These are phyloP conservation scores for Papilio polytes DNA, from an alignment of 1,140 invertebrate genomes.

Conservation along the genomic window DNA sequence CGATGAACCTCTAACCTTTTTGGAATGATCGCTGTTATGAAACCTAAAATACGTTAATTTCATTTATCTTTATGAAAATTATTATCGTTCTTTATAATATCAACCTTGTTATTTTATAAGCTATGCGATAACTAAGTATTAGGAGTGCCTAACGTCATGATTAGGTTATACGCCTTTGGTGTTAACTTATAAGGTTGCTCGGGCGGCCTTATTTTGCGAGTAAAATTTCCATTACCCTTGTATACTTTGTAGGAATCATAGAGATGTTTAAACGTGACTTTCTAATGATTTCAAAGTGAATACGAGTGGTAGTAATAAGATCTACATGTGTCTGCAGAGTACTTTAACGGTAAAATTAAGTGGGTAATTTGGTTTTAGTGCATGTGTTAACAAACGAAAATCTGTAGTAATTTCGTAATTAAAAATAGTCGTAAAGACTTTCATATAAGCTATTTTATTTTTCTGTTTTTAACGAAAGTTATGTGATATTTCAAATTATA, in stretches of 20 bases:
- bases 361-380: too few relatives aligned
- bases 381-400: too few relatives aligned
- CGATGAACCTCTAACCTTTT: neutral
- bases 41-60: neutral
- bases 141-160: neutral
- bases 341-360: too few relatives aligned
- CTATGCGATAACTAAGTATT: neutral
- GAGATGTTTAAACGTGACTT: too few relatives aligned
- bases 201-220: conserved; percentile 7
- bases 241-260: neutral
- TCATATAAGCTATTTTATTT: too few relatives aligned
- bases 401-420: too few relatives aligned
- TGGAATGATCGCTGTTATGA: neutral
- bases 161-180: conserved; percentile 30
- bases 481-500: neutral
- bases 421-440: too few relatives aligned
- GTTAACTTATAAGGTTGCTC: conserved; percentile 35
- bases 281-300: too few relatives aligned
- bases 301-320: too few relatives aligned
- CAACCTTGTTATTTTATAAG: conserved; percentile 15
- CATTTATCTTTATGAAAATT: neutral
- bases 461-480: too few relatives aligned
- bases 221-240: conserved; percentile 26
- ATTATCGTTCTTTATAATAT: neutral
- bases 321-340: too few relatives aligned